Evolutionary conservation across 2,113 vertebrate species (phyloP).

Genomic region (Entelurus aequoreus): DNA sequence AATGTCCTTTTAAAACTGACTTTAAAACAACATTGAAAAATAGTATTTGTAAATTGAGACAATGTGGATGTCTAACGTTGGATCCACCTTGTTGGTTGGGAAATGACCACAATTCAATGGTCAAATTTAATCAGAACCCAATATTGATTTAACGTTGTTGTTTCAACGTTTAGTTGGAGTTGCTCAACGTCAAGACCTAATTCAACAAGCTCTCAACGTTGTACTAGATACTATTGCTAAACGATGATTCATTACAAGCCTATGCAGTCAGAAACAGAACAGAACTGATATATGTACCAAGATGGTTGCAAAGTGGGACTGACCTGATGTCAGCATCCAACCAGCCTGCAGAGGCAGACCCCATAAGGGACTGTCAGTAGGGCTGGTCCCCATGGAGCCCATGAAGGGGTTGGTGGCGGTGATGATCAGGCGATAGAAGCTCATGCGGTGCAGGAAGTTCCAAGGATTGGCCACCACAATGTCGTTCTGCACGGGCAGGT

Average conservation of each 20-base stretch:
- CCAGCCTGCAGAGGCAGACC: conserved; percentile 78
- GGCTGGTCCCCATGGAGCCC: conserved; percentile 58
- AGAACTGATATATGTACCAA: neutral
- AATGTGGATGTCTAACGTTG: too few species aligned
- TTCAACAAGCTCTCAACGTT: too few species aligned
- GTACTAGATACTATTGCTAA: neutral
- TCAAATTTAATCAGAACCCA: too few species aligned
- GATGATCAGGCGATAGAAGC: conserved; percentile 75
- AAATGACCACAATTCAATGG: too few species aligned
- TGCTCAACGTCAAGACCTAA: too few species aligned
- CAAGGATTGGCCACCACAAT: conserved; percentile 71
- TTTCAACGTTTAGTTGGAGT: too few species aligned
- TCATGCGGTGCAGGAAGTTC: conserved; percentile 74
- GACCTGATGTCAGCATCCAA: conserved; percentile 84
- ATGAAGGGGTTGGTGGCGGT: conserved; percentile 71
- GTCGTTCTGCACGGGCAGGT: conserved; percentile 51
- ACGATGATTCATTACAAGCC: neutral
- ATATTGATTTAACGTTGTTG: too few species aligned
- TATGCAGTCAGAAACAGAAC: neutral
- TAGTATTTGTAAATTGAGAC: too few species aligned
- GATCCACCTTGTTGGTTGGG: too few species aligned
- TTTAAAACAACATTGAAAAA: too few species aligned
- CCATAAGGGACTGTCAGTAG: conserved; percentile 76
- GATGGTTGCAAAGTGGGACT: neutral
- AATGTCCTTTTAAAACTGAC: too few species aligned